Evolutionary conservation across 2,113 vertebrate genomes (phyloP).

Genomic region (Cyphomyrus plagiostoma): DNA sequence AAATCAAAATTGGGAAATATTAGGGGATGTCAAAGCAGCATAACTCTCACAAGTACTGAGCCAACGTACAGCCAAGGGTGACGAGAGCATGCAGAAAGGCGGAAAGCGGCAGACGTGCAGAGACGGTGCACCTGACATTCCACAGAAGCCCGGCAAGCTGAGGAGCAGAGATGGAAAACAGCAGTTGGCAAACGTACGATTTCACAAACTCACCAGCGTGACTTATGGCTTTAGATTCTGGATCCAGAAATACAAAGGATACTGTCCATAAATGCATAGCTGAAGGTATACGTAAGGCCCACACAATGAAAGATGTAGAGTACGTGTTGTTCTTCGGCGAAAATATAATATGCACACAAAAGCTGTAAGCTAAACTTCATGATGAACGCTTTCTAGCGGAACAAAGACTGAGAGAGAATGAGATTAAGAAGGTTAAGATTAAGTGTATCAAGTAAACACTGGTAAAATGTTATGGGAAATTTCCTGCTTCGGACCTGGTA

Average conservation of each 20-base stretch:
- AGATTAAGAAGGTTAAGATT: neutral
- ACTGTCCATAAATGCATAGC: slow-evolving; percentile 27
- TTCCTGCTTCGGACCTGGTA: neutral
- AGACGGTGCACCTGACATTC: neutral
- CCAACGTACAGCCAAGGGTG: slow-evolving; percentile 7
- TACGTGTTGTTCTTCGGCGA: slow-evolving; percentile 7
- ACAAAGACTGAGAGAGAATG: neutral
- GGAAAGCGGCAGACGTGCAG: neutral
- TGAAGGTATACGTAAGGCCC: slow-evolving; percentile 28
- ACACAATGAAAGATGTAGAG: neutral
- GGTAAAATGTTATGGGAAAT: neutral
- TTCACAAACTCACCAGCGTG: slow-evolving; percentile 26
- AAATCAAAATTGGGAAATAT: neutral
- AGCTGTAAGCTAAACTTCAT: neutral
- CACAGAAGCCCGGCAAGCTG: neutral
- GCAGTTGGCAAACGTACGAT: slow-evolving; percentile 29
- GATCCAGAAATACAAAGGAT: slow-evolving; percentile 22
- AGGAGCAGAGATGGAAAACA: neutral
- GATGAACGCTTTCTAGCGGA: neutral
- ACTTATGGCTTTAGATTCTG: slow-evolving; percentile 25
- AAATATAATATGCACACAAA: neutral
- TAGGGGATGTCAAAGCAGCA: neutral
- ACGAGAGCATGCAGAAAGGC: neutral
- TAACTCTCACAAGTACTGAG: neutral
- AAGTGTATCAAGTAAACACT: neutral